Evolutionary conservation across 2,888 invertebrate species (phyloP), one percentile per base, ranked within the genome.

Genomic region (Drosophila colorata): DNA sequence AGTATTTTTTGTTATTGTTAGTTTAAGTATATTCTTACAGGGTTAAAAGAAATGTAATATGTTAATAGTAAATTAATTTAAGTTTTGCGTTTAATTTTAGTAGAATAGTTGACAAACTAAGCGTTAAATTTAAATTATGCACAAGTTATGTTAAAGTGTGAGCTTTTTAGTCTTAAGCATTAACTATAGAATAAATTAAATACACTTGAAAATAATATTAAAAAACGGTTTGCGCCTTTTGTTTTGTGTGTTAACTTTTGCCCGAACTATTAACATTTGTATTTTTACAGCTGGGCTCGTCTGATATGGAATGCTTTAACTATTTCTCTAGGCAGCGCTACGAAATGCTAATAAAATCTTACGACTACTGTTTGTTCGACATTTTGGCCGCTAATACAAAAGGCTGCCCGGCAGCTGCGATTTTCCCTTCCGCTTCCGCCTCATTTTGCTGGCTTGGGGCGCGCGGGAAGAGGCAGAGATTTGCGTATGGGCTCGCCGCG

Each of bases 401-500:
- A 70, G 84, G 84, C 78, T 63, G 55, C 59, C 25, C 31, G 38
- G 46, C 49, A 37, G 44, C 52, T 35, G 16, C 20, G 31, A 13
- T 25, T 38, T n/a, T 5, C 51, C 31, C 11, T 33, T 13, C 16
- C 37, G 9, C 16, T 40, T 4, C 8, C 33, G 14, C n/a, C 25
- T 44, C 60, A 90, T 66, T 90, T 78, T 41, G 90, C 73, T 28
- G 83, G 88, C 78, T 90, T 91, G 55, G 83, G 81, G 4, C 87
- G 77, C 7, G 67, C 38, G 14, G 83, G 78, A 31, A 87, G 52
- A 1, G 83, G 68, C 59, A 80, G 47, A 8, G 80, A 72, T 64
- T 52, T 79, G 35, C 79, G 65, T 0, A 74, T 41, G 44, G 83
- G 58, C 8, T 88, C 90, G 2, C 88, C 88, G 8, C 90, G 87